A percentile compares a stretch with the other conserved stretches of the same genome.
These are phyloP conservation scores for Eptatretus burgeri DNA, from an alignment of 2,113 vertebrate genomes.

Conservation along the genomic window DNA sequence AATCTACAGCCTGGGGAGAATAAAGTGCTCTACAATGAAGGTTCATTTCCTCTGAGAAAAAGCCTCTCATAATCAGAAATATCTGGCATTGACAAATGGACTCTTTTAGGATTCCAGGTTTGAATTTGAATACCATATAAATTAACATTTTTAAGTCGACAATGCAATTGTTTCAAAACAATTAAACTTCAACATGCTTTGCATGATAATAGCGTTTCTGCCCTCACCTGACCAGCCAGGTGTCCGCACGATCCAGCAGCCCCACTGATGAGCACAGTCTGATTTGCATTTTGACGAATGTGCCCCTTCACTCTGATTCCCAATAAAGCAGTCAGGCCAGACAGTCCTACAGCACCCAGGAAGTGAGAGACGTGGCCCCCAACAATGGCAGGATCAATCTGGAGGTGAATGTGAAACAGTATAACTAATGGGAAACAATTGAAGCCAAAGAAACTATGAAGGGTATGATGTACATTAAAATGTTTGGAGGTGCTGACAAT, in stretches of 20 bases:
- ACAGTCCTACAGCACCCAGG: slow-evolving; percentile 48
- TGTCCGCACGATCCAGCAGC: slow-evolving; percentile 76
- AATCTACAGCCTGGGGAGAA: too few relatives aligned
- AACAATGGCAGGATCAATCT: slow-evolving; percentile 41
- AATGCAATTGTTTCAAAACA: too few relatives aligned
- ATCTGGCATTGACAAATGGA: too few relatives aligned
- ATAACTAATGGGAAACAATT: slow-evolving; percentile 10
- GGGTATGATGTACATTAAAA: neutral
- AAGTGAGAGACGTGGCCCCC: slow-evolving; percentile 48
- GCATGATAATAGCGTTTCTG: too few relatives aligned
- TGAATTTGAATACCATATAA: too few relatives aligned
- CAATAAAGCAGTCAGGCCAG: slow-evolving; percentile 46
- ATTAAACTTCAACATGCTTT: too few relatives aligned
- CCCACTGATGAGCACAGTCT: slow-evolving; percentile 75
- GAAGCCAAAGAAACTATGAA: neutral
- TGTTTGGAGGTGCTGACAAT: too few relatives aligned
- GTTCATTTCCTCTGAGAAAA: too few relatives aligned
- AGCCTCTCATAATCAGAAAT: too few relatives aligned
- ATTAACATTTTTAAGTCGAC: too few relatives aligned
- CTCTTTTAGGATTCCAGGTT: too few relatives aligned
- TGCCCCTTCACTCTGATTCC: slow-evolving; percentile 61
- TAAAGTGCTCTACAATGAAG: too few relatives aligned
- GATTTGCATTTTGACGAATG: slow-evolving; percentile 28
- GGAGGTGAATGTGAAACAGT: slow-evolving; percentile 2
- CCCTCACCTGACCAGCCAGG: slow-evolving; percentile 51